Percentiles rank a stretch among this genome's conserved stretches.
Conservation (phyloP, 1,140 invertebrate genomes). For the Meloidogyne hapla region DNA sequence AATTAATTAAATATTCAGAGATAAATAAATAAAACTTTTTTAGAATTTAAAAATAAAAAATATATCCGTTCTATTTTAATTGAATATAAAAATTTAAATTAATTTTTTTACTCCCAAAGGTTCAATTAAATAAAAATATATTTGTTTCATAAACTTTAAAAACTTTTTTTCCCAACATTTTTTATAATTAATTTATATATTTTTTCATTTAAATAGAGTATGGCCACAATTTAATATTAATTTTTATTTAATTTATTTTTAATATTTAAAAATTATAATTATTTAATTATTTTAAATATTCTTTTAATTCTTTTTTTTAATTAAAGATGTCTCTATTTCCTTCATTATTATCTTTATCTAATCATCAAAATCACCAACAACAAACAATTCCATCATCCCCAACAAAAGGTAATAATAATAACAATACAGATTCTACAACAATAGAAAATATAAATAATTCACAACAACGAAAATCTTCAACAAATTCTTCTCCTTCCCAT, state of each 20-base stretch:
- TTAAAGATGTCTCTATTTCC: conserved; percentile 21
- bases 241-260: background rate
- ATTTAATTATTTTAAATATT: background rate
- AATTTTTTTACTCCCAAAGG: background rate
- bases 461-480: conserved; percentile 1
- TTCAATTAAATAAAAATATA: too few species aligned
- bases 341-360: conserved; percentile 11
- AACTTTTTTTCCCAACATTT: too few species aligned
- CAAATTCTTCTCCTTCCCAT: background rate
- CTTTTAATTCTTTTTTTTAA: background rate
- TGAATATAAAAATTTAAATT: background rate
- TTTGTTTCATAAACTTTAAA: too few species aligned
- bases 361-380: background rate
- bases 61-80: background rate
- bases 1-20: background rate
- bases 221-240: too few species aligned
- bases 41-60: background rate
- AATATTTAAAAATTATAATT: background rate
- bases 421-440: background rate
- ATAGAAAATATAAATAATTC: background rate
- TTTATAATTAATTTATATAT: too few species aligned
- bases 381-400: background rate
- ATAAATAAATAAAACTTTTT: background rate
- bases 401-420: conserved; percentile 1
- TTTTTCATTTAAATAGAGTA: too few species aligned